Percentiles rank a stretch among this genome's conserved stretches.
These are phyloP conservation scores for Calliphora vomitoria DNA, from an alignment of 2,888 invertebrate species.

Conservation along the genomic window DNA sequence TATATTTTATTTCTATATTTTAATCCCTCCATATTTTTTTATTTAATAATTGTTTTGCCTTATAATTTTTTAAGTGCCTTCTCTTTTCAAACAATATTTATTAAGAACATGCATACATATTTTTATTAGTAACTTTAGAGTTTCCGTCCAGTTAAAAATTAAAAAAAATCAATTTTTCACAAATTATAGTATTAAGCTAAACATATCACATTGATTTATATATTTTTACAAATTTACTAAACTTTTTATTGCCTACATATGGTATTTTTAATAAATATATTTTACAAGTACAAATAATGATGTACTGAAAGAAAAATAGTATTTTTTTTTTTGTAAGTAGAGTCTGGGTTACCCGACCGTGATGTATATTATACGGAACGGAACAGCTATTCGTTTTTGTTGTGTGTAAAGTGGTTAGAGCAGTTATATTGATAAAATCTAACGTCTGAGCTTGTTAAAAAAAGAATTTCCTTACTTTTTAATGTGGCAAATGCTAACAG, in stretches of 20 bases:
- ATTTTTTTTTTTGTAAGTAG: too few species aligned
- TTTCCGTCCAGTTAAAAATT: slow-evolving; percentile 49
- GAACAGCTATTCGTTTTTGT: too few species aligned
- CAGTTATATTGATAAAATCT: too few species aligned
- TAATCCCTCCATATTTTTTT: slow-evolving; percentile 43
- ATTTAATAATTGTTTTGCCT: not conserved
- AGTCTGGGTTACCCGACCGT: too few species aligned
- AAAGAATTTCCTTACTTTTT: too few species aligned
- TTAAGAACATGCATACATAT: not conserved
- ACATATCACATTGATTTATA: slow-evolving; percentile 35
- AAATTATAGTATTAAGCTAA: slow-evolving; percentile 50
- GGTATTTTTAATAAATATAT: not conserved
- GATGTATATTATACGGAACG: too few species aligned
- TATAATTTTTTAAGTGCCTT: slow-evolving; percentile 35
- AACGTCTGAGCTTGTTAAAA: too few species aligned
- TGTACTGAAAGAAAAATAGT: not conserved
- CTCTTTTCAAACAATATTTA: slow-evolving; percentile 2
- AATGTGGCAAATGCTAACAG: too few species aligned
- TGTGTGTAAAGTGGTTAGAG: too few species aligned
- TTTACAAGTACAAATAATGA: slow-evolving; percentile 4
- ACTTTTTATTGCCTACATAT: not conserved
- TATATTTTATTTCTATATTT: not conserved
- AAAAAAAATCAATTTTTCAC: slow-evolving; percentile 16
- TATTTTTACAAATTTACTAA: slow-evolving; percentile 64
- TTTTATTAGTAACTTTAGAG: not conserved